Evolutionary conservation across 2,888 invertebrate species (phyloP), one percentile per base, ranked within the genome.

Genomic region (Torymus tubicola): DNA sequence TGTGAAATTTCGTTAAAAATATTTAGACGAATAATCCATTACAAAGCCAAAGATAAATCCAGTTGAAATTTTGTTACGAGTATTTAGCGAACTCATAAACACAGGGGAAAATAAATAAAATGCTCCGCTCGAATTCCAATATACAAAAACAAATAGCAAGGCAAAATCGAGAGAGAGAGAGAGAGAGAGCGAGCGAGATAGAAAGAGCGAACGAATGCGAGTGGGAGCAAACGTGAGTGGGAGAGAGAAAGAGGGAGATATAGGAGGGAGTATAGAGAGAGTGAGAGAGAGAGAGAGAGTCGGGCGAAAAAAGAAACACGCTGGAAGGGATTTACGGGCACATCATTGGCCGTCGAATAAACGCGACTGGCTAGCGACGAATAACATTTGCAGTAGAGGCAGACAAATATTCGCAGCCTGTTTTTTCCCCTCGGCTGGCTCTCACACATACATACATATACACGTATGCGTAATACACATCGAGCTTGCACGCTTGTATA

Each of bases 401-500:
- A 72, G 76, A 72, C 81, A 81, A 79, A 81, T 82, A 82, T 80
- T 82, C 82, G 80, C 81, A 79, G 75, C 67, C 79, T 71, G 72
- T 81, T 81, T 81, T 81, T 81, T 76, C 75, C 79, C 79, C 76
- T 78, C 73, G 65, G 55, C 58, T 60, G 42, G 42, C 31, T 24
- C 57, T 24, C 24, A 50, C 31, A 12, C 18, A 14, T 52, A 24
- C 72, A 24, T 11, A n/a, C 64, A 16, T 67, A 53, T 50, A 58
- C 72, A 50, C 61, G n/a, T 61, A 31, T 57, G 14, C 63, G 24
- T 24, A 12, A 18, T 63, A n/a, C 53, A 52, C 18, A 50, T 53
- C 18, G 53, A 58, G 2, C 8, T 64, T n/a, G 14, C 24, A 24
- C 50, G 8, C 61, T 21, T 55, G 13, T n/a, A 11, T 21, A 21